Evolutionary conservation across 2,797 vertebrate species (phyloP), one percentile per base, ranked within the genome.

Genomic region (Enteromius trimaculatus): DNA sequence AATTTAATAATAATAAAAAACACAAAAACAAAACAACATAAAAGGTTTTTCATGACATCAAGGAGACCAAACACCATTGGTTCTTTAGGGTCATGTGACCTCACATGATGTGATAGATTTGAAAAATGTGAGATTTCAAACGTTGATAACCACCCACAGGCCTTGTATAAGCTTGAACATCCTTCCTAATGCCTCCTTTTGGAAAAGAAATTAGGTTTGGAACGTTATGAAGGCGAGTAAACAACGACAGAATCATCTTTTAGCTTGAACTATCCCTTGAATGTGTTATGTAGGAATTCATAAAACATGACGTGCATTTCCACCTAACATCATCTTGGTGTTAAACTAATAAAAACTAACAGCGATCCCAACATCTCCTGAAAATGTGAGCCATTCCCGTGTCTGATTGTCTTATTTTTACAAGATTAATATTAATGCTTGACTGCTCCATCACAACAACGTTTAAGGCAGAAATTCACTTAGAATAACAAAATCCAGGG

Each of bases 381-480:
- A 53, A 51, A 75, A 64, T 71, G 81, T 16, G 42, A 62, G 60
- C 49, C 31, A 39, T 84, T 84, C 70, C 51, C 9, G 2, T 65
- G 53, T 86, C 77, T 77, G 82, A 80, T 74, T 39, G 62, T 65
- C 51, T 82, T 77, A 65, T 83, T 84, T 82, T 77, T 79, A 77
- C 69, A 37, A 84, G 71, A 78, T 85, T 79, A 65, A 84, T 79
- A 80, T 86, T 79, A 85, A 87, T 23, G 75, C 80, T 78, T 78
- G 84, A 81, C 87, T 76, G 80, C 84, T 84, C 72, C 55, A 65
- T 86, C 82, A 87, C 68, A 82, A 66, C 44, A 79, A 81, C 64
- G 65, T 77, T 53, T 47, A 62, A 78, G 82, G 79, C 66, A 68
- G 37, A 77, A 81, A 84, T 74, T 68, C 44, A 68, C 79, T 58